Evolutionary conservation across 23 tunicate species (phyloP), one percentile per base, ranked within the genome.

Genomic region (Ascidia mentula): DNA sequence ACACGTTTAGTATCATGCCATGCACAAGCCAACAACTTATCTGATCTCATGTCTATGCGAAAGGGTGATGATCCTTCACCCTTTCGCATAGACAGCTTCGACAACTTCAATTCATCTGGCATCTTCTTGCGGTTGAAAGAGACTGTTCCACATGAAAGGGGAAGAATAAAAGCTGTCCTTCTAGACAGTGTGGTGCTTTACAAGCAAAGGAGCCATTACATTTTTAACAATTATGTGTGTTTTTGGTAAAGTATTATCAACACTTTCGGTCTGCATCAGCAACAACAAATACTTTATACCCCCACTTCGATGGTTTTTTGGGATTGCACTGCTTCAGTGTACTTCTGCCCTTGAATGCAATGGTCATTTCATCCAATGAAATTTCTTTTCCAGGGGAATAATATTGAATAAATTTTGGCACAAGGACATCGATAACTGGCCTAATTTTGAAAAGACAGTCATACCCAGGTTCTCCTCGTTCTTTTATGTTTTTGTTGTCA

Each of bases 1-100:
- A n/a, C n/a, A n/a, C n/a, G n/a, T 32, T 78, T 78, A 72, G 38
- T 32, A 30, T 78, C 82, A 78, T 78, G 72, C 82, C 82, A 78
- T 26, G 82, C 82, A 78, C n/a, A 31, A 6, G 28, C 82, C 15
- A 31, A 6, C 8, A 59, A 17, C 22, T 78, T 78, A 8, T 33
- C 72, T 12, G 13, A 26, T 30, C 34, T 59, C 82, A 78, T 78
- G 28, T 26, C 53, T 24, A 53, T 72, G 34, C 40, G 82, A 15
- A n/a, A n/a, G n/a, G n/a, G n/a, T n/a, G n/a, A n/a, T n/a, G n/a
- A n/a, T n/a, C 20, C 31, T 32, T 78, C 72, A 59, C 28, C 28
- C 59, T 46, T 46, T 26, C 20, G 6, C 30, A 78, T 6, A 26
- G 72, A 72, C 32, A 30, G 20, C 18, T 46, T 78, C 18, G 6